Base-by-base conservation (phyloP, 2,113 vertebrate species). In the Poecilia latipinna region DNA sequence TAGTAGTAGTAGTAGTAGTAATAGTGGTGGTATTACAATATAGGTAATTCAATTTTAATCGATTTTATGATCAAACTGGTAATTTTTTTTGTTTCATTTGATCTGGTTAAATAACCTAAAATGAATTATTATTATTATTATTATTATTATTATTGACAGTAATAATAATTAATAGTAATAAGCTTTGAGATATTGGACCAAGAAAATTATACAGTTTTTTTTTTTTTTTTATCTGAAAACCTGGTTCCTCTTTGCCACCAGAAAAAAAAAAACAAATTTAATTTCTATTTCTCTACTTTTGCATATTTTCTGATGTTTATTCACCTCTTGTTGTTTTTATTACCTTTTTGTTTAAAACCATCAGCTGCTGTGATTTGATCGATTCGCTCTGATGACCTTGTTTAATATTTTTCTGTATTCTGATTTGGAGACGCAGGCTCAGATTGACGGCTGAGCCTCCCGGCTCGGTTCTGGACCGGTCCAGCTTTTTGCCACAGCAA, bases 381-480 rank as follows among this genome's bases (percentile, higher is more conserved):
- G 44, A 48, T 48, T 68, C 33, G 65, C 32, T 8, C 37, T 31
- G 29, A 42, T 69, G 29, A 79, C 61, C 44, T 68, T 28, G 15
- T 11, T 44, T 80, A 82, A 61, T 12, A 7, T 51, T 37, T 74
- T 39, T 11, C 28, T 22, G 4, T 13, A 0, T 65, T 31, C 35
- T 67, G 22, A 61, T 48, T 61, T 33, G n/a, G 35, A 37, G 35
- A 12, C 35, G 35, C 11, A 2, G 35, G 35, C 11, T 39, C 32
- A 60, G 31, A 42, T 12, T 42, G 39, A 42, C 13, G 39, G 39
- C 39, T 42, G 12, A 13, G 39, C 8, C 3, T 13, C 39, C 37
- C 13, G 3, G 39, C 10, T 15, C 39, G 13, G 39, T 37, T 37
- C 37, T 74, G 15, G 71, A 33, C 0, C 1, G 4, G 64, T 77